These are phyloP conservation scores for Parauchenoglanis ngamensis DNA, from an alignment of 2,797 vertebrate species.

Conservation along the genomic window DNA sequence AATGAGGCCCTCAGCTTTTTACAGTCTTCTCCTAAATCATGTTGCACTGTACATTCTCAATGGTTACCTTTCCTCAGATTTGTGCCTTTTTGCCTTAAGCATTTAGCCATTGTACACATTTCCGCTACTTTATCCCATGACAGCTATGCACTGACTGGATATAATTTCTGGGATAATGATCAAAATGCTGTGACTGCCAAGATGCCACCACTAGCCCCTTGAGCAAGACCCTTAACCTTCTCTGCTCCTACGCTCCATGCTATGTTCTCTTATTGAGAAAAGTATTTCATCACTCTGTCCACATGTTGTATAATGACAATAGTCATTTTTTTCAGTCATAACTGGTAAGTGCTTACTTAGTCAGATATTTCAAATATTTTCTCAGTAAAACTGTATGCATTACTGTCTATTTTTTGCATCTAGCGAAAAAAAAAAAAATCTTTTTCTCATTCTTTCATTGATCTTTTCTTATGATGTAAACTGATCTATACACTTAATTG, in stretches of 20 bases:
- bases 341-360: not conserved
- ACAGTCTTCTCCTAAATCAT: conserved; percentile 34
- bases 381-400: not conserved
- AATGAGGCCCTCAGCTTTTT: conserved; percentile 54
- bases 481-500: not conserved
- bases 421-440: too few relatives aligned
- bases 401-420: not conserved
- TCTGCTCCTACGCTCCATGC: not conserved
- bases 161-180: not conserved
- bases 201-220: not conserved
- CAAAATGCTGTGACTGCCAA: not conserved
- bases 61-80: conserved; percentile 7
- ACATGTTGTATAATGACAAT: not conserved
- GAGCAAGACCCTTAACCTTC: not conserved
- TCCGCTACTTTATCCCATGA: not conserved
- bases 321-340: not conserved
- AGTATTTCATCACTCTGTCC: not conserved
- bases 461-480: not conserved
- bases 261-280: not conserved
- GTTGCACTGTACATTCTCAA: conserved; percentile 15
- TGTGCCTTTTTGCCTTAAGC: conserved; percentile 4
- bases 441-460: not conserved
- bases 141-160: not conserved
- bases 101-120: not conserved
- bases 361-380: not conserved